These are phyloP conservation scores for Mylabris sibirica DNA, from an alignment of 2,888 invertebrate genomes.

Conservation along the genomic window DNA sequence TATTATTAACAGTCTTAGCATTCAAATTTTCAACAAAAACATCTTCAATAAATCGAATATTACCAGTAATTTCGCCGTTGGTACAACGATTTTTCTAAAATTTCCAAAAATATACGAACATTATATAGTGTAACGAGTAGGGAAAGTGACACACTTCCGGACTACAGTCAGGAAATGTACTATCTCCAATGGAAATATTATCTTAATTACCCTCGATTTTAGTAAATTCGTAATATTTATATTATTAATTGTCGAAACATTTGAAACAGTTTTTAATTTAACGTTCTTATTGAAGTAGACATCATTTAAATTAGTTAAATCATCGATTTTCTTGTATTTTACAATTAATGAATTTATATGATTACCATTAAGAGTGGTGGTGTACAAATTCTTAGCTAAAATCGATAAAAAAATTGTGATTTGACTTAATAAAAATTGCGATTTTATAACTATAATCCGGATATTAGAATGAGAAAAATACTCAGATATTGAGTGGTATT, in stretches of 20 bases:
- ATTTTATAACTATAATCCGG: background rate
- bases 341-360: conserved; percentile 43
- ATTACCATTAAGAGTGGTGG: conserved; percentile 44
- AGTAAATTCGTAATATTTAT: conserved; percentile 41
- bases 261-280: conserved; percentile 35
- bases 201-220: conserved; percentile 36
- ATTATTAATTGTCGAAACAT: conserved; percentile 45
- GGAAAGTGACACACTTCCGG: background rate
- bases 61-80: conserved; percentile 22
- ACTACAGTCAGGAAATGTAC: too few relatives aligned
- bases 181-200: too few relatives aligned
- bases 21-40: conserved; percentile 46
- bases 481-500: too few relatives aligned
- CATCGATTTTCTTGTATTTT: conserved; percentile 41
- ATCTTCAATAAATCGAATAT: conserved; percentile 46
- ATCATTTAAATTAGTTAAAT: conserved; percentile 39
- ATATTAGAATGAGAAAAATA: too few relatives aligned
- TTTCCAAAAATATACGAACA: background rate
- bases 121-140: background rate
- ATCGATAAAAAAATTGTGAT: conserved; percentile 18
- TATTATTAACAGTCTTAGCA: conserved; percentile 46
- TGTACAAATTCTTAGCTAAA: conserved; percentile 45
- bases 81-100: conserved; percentile 1
- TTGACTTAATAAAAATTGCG: background rate
- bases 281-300: conserved; percentile 46